Percentiles rank a stretch among this genome's conserved stretches.
Conservation (phyloP, 2,888 invertebrate species). For the Selenia dentaria region DNA sequence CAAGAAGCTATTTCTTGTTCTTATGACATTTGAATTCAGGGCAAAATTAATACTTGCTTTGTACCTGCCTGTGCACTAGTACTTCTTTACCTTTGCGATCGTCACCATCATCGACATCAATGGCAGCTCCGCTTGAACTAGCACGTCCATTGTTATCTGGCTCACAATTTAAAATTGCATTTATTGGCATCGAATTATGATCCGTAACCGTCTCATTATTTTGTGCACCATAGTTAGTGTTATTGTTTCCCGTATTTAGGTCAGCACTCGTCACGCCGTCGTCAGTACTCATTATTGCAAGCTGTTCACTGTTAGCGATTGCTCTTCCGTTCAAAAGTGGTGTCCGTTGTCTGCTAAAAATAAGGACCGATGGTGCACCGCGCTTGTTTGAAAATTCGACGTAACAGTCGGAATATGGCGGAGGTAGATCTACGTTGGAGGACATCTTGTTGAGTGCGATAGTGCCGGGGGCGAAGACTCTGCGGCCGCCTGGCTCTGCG, state of each 20-base stretch:
- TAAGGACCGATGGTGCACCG: slow-evolving; percentile 47
- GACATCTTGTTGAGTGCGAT: slow-evolving; percentile 4
- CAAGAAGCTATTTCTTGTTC: too few relatives aligned
- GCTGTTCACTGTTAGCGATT: background rate
- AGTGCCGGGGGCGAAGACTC: background rate
- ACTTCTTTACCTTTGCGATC: too few relatives aligned
- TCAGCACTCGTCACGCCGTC: background rate
- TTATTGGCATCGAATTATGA: too few relatives aligned
- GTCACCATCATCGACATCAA: too few relatives aligned
- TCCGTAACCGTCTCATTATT: background rate
- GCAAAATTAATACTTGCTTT: too few relatives aligned
- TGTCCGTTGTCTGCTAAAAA: slow-evolving; percentile 36
- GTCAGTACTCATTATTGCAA: background rate
- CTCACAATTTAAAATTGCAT: too few relatives aligned
- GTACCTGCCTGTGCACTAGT: too few relatives aligned
- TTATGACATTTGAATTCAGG: too few relatives aligned
- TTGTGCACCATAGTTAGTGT: background rate
- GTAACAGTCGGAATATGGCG: slow-evolving; percentile 66
- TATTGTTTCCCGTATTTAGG: slow-evolving; percentile 1
- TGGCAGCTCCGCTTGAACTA: background rate
- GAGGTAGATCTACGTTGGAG: slow-evolving; percentile 58
- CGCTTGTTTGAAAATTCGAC: slow-evolving; percentile 51
- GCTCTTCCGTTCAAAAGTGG: slow-evolving; percentile 4
- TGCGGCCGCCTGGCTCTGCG: slow-evolving; percentile 18
- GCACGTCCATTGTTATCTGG: background rate